phyloP scores from a whole-genome alignment of 2,797 vertebrate species.

The Crenichthys baileyi region DNA sequence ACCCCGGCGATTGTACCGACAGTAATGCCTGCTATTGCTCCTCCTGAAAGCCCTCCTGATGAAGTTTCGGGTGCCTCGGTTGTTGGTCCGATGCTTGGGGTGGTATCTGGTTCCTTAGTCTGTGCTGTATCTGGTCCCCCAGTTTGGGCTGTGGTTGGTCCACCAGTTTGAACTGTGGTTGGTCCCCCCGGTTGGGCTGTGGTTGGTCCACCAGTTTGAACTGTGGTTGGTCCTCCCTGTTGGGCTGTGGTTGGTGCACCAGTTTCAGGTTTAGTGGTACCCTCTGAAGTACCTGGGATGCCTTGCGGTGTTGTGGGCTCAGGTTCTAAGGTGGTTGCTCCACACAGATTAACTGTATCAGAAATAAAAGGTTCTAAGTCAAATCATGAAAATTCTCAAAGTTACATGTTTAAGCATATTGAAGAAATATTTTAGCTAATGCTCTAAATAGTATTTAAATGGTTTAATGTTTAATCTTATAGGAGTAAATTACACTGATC shows the following conservation, averaged over 20 bases:
- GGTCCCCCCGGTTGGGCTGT: no score
- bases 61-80: no score
- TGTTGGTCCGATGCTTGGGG: background rate
- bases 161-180: background rate
- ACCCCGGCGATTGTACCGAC: background rate
- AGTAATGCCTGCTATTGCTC: slow-evolving; percentile 9
- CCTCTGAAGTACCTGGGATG: background rate
- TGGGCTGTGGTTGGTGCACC: background rate
- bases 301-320: rapidly evolving
- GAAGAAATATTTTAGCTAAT: background rate
- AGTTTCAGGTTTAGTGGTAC: background rate
- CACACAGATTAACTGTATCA: background rate
- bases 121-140: background rate
- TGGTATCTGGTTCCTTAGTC: background rate
- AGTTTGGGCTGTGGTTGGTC: background rate
- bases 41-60: slow-evolving; percentile 1
- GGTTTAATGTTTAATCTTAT: background rate
- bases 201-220: background rate
- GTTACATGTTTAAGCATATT: background rate
- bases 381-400: background rate
- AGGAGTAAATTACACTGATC: background rate
- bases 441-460: background rate
- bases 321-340: rapidly evolving
- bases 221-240: background rate
- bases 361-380: background rate